These are phyloP conservation scores for Scolopax rusticola DNA, from an alignment of 2,797 vertebrate genomes.

Conservation along the genomic window DNA sequence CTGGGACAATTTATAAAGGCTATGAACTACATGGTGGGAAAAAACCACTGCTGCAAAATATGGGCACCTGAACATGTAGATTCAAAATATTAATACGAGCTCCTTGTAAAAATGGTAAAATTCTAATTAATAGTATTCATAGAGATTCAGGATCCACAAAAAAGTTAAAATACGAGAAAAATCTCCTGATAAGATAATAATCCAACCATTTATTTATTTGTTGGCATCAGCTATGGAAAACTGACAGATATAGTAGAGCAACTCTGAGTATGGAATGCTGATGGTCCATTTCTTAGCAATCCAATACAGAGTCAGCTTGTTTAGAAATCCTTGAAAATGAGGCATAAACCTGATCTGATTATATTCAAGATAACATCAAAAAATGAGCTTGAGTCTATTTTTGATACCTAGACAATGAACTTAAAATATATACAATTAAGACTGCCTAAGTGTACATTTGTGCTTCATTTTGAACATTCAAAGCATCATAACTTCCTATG, in stretches of 20 bases:
- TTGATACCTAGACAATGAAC: background rate
- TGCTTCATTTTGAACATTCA: background rate
- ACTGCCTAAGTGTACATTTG: background rate
- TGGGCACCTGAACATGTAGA: background rate
- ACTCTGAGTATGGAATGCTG: background rate
- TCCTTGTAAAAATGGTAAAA: background rate
- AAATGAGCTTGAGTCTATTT: background rate
- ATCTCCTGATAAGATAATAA: background rate
- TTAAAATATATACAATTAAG: background rate
- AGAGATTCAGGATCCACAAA: background rate
- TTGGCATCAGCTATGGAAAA: background rate
- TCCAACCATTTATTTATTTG: background rate
- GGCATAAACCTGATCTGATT: fast-evolving
- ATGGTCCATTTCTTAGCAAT: background rate
- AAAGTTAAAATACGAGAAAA: background rate
- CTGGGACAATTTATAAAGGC: background rate
- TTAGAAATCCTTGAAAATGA: background rate
- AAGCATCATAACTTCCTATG: background rate
- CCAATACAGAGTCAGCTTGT: background rate
- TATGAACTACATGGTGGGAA: background rate
- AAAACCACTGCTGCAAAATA: background rate
- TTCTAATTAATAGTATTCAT: background rate
- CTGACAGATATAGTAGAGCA: background rate
- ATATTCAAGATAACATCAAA: background rate
- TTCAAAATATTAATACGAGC: background rate